Evolutionary conservation across 2,113 vertebrate genomes (phyloP).

Genomic region (Zosterops japonicus): DNA sequence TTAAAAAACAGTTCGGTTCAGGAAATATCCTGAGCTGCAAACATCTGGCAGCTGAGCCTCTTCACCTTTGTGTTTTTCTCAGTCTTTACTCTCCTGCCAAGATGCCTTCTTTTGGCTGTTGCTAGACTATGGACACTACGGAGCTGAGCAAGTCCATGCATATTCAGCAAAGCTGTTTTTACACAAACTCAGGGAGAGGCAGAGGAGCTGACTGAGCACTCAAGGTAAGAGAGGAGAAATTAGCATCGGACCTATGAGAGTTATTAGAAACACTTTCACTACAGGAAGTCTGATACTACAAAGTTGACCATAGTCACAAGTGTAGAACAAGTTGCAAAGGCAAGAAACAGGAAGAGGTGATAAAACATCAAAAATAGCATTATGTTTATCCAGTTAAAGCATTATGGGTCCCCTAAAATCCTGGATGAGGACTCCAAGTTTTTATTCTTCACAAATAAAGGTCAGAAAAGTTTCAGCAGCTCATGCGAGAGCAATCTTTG

Average conservation of each 20-base stretch:
- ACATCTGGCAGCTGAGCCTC: neutral
- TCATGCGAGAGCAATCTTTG: neutral
- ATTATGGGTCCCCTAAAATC: neutral
- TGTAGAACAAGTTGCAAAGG: neutral
- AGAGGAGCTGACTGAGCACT: neutral
- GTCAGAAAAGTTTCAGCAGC: neutral
- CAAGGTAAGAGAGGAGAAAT: neutral
- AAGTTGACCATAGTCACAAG: fast-evolving
- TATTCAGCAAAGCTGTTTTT: neutral
- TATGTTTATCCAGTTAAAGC: neutral
- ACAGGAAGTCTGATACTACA: neutral
- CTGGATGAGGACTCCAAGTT: neutral
- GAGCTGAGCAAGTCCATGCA: neutral
- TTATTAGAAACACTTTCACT: neutral
- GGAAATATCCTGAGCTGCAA: neutral
- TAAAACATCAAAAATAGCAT: neutral
- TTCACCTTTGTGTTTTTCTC: neutral
- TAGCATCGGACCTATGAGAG: neutral
- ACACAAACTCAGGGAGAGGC: neutral
- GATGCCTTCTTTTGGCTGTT: neutral
- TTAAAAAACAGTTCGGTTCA: neutral
- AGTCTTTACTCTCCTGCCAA: neutral
- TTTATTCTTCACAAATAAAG: neutral
- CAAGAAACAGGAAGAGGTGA: neutral
- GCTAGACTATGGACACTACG: no score